Evolutionary conservation across 2,888 invertebrate genomes (phyloP), one percentile per base, ranked within the genome.

Genomic region (Clivina fossor): DNA sequence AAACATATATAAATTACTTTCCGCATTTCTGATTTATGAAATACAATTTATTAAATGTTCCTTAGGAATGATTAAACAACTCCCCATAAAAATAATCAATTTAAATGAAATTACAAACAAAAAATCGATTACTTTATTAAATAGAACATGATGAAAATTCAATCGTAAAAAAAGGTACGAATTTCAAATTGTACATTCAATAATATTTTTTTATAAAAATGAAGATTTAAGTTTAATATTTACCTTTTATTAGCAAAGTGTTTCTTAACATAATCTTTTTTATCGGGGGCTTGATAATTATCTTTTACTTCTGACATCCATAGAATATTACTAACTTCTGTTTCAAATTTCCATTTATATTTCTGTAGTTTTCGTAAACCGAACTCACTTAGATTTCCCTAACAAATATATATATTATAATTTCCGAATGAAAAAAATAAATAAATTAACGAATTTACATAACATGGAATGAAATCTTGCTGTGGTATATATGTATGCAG

Each of bases 371-470:
- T 33, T 40, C n/a, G 37, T 26, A 55, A 15, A 18, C 47, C 55
- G 35, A 32, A 55, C 20, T 40, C 26, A 16, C 47, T 47, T 40
- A 55, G 8, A 37, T 47, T 55, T 5, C 55, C 55, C 55, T 55
- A 43, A 8, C 7, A 35, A 24, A 35, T 15, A 35, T 20, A 20
- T 35, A 33, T 2, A 3, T 47, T 19, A 28, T 30, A 28, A 5
- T 13, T 13, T 30, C n/a, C n/a, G n/a, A n/a, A 16, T 44, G 13
- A 1, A 16, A 30, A 30, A 32, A 9, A 40, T 24, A 5, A 37
- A 3, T 11, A 37, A 13, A 1, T 20, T n/a, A 43, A 22, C 15
- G 32, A 38, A 47, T 40, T 55, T 47, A 55, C 55, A 47, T 40
- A 55, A 40, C 40, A 47, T 9, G 19, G 5, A 9, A 47, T 30